Evolutionary conservation across 2,113 vertebrate genomes (phyloP), one percentile per base, ranked within the genome.

Genomic region (Psophia crepitans): DNA sequence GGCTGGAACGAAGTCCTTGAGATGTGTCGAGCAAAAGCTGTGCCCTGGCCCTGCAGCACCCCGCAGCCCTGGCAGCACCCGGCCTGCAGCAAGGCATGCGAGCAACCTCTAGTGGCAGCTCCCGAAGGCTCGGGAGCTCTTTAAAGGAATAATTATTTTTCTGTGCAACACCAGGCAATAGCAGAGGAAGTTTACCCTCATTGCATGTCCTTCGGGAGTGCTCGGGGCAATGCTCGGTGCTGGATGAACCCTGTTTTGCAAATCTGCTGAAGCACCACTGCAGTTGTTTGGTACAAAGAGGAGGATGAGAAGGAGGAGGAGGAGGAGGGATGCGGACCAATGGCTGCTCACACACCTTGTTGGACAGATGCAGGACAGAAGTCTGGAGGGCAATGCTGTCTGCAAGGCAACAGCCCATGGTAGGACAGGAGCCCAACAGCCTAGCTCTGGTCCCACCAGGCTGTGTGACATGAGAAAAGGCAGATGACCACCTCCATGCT

Each of bases 51-150:
- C 68, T 10, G 64, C 63, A 37, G 41, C 24, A 4, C 37, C 20
- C 48, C 2, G 11, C 87, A 66, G 82, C 58, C 64, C 69, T 12
- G 46, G 51, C 56, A 63, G 91, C 49, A 11, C 32, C 49, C 44
- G 4, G 56, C 46, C 73, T 6, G 73, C 69, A 91, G 58, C 21
- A 6, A 95, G 89, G 96, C 33, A 20, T 66, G 71, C 9, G 75
- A 96, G 97, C 95, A 91, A 11, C 97, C 93, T 92, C 97, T 97
- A 35, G 96, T 39, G 97, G 96, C 91, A 86, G 89, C 39, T 87
- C 43, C 58, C 1, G 4, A 10, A 5, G 16, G 48, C 44, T 57
- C 56, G 8, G 35, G n/a, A 77, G 28, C 43, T 39, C 75, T 26
- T 54, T 20, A 12, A 76, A 44, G 6, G 49, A 2, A 12, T 27